These are phyloP conservation scores for Beris chalybata DNA, from an alignment of 2,888 invertebrate species.

Conservation along the genomic window DNA sequence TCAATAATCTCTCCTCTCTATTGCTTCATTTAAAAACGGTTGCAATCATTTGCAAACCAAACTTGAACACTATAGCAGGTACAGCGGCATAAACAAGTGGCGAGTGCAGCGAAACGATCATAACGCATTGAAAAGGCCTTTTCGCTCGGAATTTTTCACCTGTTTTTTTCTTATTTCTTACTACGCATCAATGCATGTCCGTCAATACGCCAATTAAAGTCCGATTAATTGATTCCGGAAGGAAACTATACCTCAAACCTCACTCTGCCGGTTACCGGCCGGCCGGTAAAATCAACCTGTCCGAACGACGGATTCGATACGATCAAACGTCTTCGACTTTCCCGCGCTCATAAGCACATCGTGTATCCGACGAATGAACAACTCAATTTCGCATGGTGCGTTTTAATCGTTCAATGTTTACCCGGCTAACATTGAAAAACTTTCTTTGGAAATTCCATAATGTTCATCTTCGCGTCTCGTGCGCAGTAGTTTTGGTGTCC, in stretches of 20 bases:
- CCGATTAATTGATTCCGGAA: conserved; percentile 54
- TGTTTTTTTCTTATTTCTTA: conserved; percentile 13
- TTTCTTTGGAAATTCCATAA: conserved; percentile 26
- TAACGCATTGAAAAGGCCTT: too few species aligned
- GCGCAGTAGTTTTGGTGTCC: too few species aligned
- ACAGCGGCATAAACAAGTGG: too few species aligned
- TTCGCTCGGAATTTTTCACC: conserved; percentile 14
- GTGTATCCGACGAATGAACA: neutral
- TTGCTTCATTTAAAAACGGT: too few species aligned
- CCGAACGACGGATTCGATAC: neutral
- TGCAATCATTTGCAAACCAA: too few species aligned
- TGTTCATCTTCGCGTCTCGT: neutral
- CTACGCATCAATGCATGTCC: neutral
- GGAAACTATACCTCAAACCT: conserved; percentile 46
- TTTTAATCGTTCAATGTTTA: conserved; percentile 12
- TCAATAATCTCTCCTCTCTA: too few species aligned
- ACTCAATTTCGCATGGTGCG: conserved; percentile 21
- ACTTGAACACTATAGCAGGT: too few species aligned
- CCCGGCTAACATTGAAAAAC: conserved; percentile 15
- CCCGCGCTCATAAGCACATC: neutral
- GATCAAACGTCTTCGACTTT: conserved; percentile 20
- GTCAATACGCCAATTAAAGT: neutral
- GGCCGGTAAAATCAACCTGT: conserved; percentile 9
- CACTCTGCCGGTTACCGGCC: conserved; percentile 22
- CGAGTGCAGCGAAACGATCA: too few species aligned